Base-by-base conservation (phyloP, 2,888 invertebrate species). In the Euproctis similis region DNA sequence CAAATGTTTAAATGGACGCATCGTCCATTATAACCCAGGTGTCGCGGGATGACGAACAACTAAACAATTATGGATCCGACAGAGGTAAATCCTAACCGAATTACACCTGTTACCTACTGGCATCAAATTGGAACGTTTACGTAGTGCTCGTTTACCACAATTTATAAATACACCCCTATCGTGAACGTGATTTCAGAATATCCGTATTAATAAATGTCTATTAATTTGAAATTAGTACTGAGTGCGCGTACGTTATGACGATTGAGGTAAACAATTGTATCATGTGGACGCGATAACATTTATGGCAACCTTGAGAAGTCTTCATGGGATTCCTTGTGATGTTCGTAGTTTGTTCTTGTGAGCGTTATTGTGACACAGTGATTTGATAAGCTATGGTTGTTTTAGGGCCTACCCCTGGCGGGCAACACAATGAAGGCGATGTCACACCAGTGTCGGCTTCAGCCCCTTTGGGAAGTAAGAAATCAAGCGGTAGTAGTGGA, bases 1-100 rank as follows among this genome's bases (percentile, higher is more conserved):
- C 80, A 84, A 84, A 85, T 85, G 85, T 84, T 81, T 85, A 85
- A 85, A 95, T 95, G 96, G 96, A 96, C 95, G 95, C 94, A 91
- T 93, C 96, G 93, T 96, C 96, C 93, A 96, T 96, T 89, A 96
- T 96, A 87, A 95, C 96, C 87, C 95, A 96, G 91, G 96, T 96
- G 90, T 94, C 94, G 88, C 92, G 95, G 89, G 96, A 96, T 91
- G 96, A 96, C 90, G 96, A 96, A 87, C 93, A 93, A 88, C 89
- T 94, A 87, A 94, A 93, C 88, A 94, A 91, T 88, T 92, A 91
- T 89, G 89, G 92, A 86, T 88, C 91, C 88, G 95, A 95, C 87
- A 95, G 95, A 94, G 95, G 95, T 95, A 90, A 90, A 82, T 71
- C 74, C 62, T 68, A 75, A 75, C 70, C 62, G 68, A 74, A 77